Percentiles rank a stretch among this genome's conserved stretches.
Conservation (phyloP, 2,113 vertebrate species). For the Rhinoderma darwinii region DNA sequence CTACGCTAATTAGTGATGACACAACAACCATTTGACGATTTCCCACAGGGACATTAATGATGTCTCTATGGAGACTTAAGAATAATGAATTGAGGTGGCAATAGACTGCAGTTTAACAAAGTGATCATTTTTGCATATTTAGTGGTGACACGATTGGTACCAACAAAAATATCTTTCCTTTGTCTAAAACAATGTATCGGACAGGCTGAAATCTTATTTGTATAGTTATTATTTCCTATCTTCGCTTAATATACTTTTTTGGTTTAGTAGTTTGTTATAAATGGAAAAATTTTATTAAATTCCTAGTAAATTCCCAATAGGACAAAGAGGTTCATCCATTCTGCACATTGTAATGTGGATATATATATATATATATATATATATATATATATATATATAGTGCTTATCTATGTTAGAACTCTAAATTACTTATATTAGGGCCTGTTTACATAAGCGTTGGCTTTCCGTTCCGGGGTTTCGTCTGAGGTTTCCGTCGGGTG, state of each 20-base stretch:
- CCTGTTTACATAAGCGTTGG: too few species aligned
- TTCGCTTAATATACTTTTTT: too few species aligned
- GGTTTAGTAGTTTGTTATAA: not conserved
- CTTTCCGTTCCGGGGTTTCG: too few species aligned
- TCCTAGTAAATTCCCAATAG: too few species aligned
- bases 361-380: too few species aligned
- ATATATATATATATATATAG: too few species aligned
- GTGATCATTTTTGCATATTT: not conserved
- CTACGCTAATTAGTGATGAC: not conserved
- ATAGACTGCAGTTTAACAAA: not conserved
- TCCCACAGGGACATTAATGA: not conserved
- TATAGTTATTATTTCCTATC: too few species aligned
- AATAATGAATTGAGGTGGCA: not conserved
- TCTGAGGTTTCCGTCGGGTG: too few species aligned
- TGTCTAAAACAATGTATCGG: not conserved
- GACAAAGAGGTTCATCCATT: not conserved
- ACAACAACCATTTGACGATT: not conserved
- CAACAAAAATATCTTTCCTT: not conserved
- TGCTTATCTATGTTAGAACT: too few species aligned
- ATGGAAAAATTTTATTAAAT: too few species aligned
- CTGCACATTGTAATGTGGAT: not conserved
- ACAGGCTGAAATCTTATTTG: not conserved
- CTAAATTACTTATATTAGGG: too few species aligned
- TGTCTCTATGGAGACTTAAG: not conserved
- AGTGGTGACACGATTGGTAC: not conserved